Conservation (phyloP, 2,888 invertebrate genomes). For the Aleiodes testaceus region DNA sequence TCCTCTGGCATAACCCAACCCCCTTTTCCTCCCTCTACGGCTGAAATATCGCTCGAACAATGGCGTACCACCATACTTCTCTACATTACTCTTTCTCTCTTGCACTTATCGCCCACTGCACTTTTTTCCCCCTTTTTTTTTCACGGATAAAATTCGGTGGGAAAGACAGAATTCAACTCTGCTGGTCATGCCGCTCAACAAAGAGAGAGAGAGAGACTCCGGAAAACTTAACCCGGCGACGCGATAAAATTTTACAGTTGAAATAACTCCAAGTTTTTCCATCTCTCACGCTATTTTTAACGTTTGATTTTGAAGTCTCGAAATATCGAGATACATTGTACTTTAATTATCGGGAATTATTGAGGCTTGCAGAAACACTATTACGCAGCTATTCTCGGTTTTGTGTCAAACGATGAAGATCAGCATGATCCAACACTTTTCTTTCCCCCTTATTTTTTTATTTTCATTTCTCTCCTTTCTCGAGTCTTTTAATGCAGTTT, state of each 20-base stretch:
- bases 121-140: conserved; percentile 37
- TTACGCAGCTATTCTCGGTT: conserved; percentile 24
- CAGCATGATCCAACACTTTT: conserved; percentile 42
- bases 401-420: conserved; percentile 34
- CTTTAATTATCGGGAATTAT: conserved; percentile 34
- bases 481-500: conserved; percentile 39
- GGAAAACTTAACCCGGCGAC: conserved; percentile 63
- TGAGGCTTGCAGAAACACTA: conserved; percentile 19
- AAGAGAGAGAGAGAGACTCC: conserved; percentile 45
- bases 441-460: background rate
- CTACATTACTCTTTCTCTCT: conserved; percentile 34
- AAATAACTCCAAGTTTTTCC: conserved; percentile 51
- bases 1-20: conserved; percentile 28
- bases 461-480: conserved; percentile 5
- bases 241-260: conserved; percentile 66
- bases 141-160: conserved; percentile 32
- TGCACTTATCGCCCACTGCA: conserved; percentile 31
- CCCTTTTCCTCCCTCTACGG: conserved; percentile 60
- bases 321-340: background rate
- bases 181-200: conserved; percentile 43
- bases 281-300: conserved; percentile 23
- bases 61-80: conserved; percentile 62
- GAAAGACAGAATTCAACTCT: conserved; percentile 44
- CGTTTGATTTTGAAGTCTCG: background rate
- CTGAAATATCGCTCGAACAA: conserved; percentile 72